These are phyloP conservation scores for Pseudomyrmex sp. DNA, from an alignment of 1,140 invertebrate species.

Conservation along the genomic window DNA sequence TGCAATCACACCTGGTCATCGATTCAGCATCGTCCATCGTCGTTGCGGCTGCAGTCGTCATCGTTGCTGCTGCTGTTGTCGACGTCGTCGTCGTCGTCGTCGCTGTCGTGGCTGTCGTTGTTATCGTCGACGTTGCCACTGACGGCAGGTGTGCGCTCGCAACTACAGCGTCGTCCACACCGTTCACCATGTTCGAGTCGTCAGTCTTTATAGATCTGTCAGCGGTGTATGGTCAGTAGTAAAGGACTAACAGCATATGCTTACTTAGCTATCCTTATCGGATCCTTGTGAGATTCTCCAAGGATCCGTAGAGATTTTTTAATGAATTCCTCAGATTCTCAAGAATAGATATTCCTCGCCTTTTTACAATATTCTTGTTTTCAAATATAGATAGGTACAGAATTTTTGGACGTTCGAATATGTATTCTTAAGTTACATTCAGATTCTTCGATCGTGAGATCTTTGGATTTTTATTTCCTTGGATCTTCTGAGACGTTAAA, in stretches of 20 bases:
- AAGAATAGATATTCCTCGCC: conserved; percentile 6
- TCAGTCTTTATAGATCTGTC: conserved; percentile 85
- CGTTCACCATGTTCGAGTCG: conserved; percentile 84
- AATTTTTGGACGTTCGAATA: background rate
- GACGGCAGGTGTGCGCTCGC: conserved; percentile 80
- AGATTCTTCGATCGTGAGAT: background rate
- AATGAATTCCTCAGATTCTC: background rate
- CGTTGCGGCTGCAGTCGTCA: background rate
- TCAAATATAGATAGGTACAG: background rate
- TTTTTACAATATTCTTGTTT: background rate
- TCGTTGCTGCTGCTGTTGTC: conserved; percentile 5
- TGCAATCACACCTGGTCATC: conserved; percentile 83
- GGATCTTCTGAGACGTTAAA: conserved; percentile 2
- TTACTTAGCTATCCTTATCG: conserved; percentile 14
- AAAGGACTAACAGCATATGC: conserved; percentile 72
- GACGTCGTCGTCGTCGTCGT: conserved; percentile 3
- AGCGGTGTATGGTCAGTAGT: conserved; percentile 81
- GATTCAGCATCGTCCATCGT: conserved; percentile 79
- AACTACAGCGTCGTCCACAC: conserved; percentile 83
- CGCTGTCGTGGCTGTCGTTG: background rate
- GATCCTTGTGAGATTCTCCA: background rate
- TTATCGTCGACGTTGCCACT: conserved; percentile 78
- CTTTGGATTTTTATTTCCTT: conserved; percentile 25
- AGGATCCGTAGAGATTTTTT: background rate
- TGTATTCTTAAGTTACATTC: background rate